Conservation (phyloP, 2,888 invertebrate genomes). For the Yponomeuta plumbellus region DNA sequence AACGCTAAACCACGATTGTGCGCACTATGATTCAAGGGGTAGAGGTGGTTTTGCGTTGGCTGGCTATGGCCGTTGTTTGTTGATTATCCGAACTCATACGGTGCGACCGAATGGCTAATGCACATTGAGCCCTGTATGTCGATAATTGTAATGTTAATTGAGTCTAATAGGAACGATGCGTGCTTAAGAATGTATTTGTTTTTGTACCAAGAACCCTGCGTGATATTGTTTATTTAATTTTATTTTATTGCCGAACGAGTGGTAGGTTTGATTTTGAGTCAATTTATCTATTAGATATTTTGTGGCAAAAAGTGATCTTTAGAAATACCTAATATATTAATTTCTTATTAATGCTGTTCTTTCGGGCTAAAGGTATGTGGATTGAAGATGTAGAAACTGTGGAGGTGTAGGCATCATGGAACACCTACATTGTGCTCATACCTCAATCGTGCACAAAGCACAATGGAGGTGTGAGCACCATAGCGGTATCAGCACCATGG, state of each 20-base stretch:
- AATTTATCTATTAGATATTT: neutral
- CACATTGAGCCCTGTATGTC: neutral
- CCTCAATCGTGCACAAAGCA: too few species aligned
- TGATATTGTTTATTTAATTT: neutral
- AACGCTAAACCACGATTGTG: neutral
- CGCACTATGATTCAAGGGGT: neutral
- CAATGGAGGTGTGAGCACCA: too few species aligned
- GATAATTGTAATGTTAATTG: constrained; percentile 3
- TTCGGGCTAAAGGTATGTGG: too few species aligned
- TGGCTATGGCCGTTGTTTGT: neutral
- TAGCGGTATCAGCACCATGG: too few species aligned
- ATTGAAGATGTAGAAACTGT: neutral
- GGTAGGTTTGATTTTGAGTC: neutral
- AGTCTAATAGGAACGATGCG: neutral
- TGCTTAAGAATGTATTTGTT: neutral
- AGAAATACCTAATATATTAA: neutral
- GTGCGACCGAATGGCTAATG: neutral
- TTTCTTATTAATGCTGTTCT: neutral
- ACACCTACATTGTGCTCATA: too few species aligned
- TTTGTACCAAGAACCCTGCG: too few species aligned
- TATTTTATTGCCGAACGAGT: too few species aligned
- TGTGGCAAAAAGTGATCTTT: neutral
- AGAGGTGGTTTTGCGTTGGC: neutral
- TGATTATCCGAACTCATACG: neutral
- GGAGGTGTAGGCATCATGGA: neutral